A percentile compares a stretch with the other conserved stretches of the same genome.
phyloP scores from a whole-genome alignment of 2,888 invertebrate genomes.

The Lymantria dispar region DNA sequence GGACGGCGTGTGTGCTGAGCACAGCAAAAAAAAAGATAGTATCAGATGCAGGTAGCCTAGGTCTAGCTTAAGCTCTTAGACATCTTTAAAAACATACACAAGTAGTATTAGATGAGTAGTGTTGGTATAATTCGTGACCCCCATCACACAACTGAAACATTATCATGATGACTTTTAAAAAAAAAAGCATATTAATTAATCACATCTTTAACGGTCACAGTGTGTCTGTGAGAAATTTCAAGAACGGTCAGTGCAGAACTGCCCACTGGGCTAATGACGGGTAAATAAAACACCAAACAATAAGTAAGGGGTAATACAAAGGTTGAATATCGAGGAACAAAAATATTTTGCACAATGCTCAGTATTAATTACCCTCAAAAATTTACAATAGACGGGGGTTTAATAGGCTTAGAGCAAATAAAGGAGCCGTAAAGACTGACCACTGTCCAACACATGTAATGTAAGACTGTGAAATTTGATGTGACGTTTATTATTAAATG shows the following conservation, averaged over 20 bases:
- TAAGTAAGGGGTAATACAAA: constrained; percentile 57
- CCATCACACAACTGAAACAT: too few species aligned
- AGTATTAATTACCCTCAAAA: constrained; percentile 78
- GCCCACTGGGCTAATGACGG: constrained; percentile 76
- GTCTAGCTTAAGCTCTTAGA: too few species aligned
- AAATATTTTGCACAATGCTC: constrained; percentile 71
- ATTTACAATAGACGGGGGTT: constrained; percentile 70
- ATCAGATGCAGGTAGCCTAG: too few species aligned
- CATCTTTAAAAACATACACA: too few species aligned
- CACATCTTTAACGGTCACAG: constrained; percentile 52
- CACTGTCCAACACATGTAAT: constrained; percentile 56
- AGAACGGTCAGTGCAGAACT: constrained; percentile 66
- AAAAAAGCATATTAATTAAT: constrained; percentile 39
- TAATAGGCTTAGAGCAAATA: constrained; percentile 79
- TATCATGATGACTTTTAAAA: background rate
- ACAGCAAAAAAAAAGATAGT: too few species aligned
- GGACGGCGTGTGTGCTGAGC: too few species aligned
- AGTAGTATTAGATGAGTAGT: too few species aligned
- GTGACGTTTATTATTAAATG: constrained; percentile 58
- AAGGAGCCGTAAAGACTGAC: constrained; percentile 69
- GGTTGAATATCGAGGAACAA: constrained; percentile 63
- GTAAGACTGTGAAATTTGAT: constrained; percentile 49
- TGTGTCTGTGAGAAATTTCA: constrained; percentile 63
- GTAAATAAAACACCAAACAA: constrained; percentile 64
- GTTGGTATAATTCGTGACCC: too few species aligned